Evolutionary conservation across 2,797 vertebrate species (phyloP).

Genomic region (Chelonia mydas): DNA sequence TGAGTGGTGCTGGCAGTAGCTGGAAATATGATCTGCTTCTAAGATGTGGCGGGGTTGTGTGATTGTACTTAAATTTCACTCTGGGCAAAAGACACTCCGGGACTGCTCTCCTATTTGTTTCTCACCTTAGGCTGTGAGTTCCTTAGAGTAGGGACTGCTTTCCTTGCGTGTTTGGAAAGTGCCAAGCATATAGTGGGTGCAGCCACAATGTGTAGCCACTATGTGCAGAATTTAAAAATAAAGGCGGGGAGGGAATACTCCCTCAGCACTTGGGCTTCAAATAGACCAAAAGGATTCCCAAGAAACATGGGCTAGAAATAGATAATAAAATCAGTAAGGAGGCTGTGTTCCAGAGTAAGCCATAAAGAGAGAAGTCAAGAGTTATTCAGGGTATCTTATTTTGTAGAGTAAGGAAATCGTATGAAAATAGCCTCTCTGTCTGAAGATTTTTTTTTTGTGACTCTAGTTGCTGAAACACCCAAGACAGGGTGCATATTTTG

Average conservation of each 20-base stretch:
- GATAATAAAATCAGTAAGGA: conserved; percentile 21
- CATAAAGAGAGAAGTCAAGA: not conserved
- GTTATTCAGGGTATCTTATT: not conserved
- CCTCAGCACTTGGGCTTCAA: not conserved
- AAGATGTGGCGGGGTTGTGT: not conserved
- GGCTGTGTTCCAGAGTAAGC: not conserved
- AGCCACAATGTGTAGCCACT: not conserved
- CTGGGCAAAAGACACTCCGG: not conserved
- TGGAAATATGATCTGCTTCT: not conserved
- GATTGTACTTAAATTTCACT: not conserved
- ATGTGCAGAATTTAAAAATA: conserved; percentile 42
- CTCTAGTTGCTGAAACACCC: conserved; percentile 70
- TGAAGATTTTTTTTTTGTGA: conserved; percentile 51
- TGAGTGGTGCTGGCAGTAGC: not conserved
- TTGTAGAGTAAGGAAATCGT: conserved; percentile 37
- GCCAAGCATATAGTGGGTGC: not conserved
- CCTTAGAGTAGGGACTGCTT: not conserved
- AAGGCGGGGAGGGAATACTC: not conserved
- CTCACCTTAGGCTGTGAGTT: not conserved
- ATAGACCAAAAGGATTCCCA: conserved; percentile 10
- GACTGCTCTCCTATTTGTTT: not conserved
- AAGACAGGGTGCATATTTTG: conserved; percentile 65
- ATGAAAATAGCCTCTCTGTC: conserved; percentile 53
- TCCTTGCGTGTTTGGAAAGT: not conserved
- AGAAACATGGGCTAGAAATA: not conserved